phyloP scores from a whole-genome alignment of 1,140 invertebrate species.

The Papilio aristodemus region DNA sequence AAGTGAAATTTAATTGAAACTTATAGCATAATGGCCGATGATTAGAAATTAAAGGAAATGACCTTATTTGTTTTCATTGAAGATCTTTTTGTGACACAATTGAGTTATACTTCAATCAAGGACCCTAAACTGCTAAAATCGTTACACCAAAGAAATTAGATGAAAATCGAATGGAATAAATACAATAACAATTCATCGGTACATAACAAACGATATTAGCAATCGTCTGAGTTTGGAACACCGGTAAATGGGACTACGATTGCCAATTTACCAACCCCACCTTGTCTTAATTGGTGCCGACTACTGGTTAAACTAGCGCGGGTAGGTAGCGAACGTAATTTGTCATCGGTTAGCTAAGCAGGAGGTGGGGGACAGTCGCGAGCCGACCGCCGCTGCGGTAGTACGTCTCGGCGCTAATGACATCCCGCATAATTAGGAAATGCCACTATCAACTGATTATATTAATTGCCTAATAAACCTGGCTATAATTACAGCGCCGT shows the following conservation, averaged over 20 bases:
- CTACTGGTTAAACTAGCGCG: slow-evolving; percentile 69
- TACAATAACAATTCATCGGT: slow-evolving; percentile 47
- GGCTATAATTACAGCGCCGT: slow-evolving; percentile 62
- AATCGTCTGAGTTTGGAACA: slow-evolving; percentile 65
- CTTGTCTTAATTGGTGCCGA: slow-evolving; percentile 74
- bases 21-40: too few relatives aligned
- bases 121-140: slow-evolving; percentile 25
- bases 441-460: slow-evolving; percentile 74
- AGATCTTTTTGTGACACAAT: not conserved
- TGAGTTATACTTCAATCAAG: not conserved
- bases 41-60: too few relatives aligned
- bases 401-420: slow-evolving; percentile 69
- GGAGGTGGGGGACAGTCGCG: slow-evolving; percentile 39
- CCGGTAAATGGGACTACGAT: slow-evolving; percentile 75
- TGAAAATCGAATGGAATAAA: slow-evolving; percentile 31
- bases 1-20: too few relatives aligned
- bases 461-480: slow-evolving; percentile 74
- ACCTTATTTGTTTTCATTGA: too few relatives aligned
- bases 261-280: slow-evolving; percentile 76
- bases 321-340: slow-evolving; percentile 70
- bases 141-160: slow-evolving; percentile 35
- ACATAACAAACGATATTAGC: slow-evolving; percentile 62
- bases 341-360: slow-evolving; percentile 77
- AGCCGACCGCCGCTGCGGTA: slow-evolving; percentile 40
- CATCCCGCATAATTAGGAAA: slow-evolving; percentile 76